Conservation (phyloP, 2,888 invertebrate genomes). For the Sycophila texana region DNA sequence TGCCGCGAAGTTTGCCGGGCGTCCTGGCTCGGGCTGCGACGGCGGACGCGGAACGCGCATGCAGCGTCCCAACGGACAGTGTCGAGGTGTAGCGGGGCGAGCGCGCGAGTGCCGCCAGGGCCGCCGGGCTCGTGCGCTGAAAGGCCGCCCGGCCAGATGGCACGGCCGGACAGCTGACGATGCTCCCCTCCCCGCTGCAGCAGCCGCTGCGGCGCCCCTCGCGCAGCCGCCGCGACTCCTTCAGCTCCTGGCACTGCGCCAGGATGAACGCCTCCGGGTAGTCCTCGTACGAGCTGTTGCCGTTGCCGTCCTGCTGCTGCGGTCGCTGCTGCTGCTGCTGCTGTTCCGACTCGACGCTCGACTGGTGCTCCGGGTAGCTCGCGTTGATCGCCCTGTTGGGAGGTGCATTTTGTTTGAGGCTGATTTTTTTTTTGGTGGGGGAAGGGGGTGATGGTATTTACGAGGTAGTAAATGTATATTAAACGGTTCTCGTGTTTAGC, state of each 20-base stretch:
- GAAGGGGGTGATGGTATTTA: too few relatives aligned
- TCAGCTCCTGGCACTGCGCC: constrained; percentile 32
- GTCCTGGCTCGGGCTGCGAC: constrained; percentile 31
- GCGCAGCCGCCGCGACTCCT: constrained; percentile 17
- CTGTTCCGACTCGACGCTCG: not conserved
- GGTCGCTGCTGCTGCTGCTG: not conserved
- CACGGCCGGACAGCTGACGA: constrained; percentile 62
- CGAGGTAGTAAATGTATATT: too few relatives aligned
- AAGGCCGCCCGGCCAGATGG: constrained; percentile 59
- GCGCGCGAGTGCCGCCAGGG: constrained; percentile 51
- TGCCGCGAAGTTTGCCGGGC: constrained; percentile 38
- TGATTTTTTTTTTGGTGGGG: not conserved
- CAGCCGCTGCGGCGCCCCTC: constrained; percentile 15
- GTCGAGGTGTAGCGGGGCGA: constrained; percentile 53
- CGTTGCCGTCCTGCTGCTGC: constrained; percentile 13
- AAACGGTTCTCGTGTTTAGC: not conserved
- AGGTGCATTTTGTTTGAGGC: not conserved
- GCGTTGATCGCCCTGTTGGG: constrained; percentile 7
- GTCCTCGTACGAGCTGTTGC: constrained; percentile 11
- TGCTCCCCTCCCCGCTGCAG: constrained; percentile 56
- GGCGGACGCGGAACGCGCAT: constrained; percentile 8
- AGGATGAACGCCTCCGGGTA: constrained; percentile 41
- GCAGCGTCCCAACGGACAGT: constrained; percentile 52
- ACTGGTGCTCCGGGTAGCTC: constrained; percentile 8
- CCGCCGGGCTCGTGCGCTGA: constrained; percentile 54